Conservation (phyloP, 1,140 invertebrate genomes). For the Drosophila elegans region DNA sequence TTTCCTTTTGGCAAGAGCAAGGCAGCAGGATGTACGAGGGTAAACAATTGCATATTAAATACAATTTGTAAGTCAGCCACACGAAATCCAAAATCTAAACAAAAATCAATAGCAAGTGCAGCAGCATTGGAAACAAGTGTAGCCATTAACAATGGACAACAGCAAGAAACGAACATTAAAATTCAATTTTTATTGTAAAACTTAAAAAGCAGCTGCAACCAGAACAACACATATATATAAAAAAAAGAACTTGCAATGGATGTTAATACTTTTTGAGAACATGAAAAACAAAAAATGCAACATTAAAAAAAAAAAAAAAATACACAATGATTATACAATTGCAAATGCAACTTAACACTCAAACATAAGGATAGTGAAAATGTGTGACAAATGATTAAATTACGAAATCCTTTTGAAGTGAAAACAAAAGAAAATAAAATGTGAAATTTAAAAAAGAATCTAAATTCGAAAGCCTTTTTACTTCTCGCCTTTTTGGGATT, state of each 20-base stretch:
- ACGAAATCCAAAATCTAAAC: slow-evolving; percentile 30
- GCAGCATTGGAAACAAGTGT: slow-evolving; percentile 54
- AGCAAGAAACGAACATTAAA: slow-evolving; percentile 45
- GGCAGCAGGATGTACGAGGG: slow-evolving; percentile 25
- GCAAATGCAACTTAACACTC: slow-evolving; percentile 77
- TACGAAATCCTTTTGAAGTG: slow-evolving; percentile 82
- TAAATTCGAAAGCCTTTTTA: background rate
- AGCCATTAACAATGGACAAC: slow-evolving; percentile 7
- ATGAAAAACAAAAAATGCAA: slow-evolving; percentile 57
- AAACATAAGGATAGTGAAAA: slow-evolving; percentile 79
- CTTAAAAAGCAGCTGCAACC: slow-evolving; percentile 75
- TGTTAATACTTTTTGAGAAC: slow-evolving; percentile 78
- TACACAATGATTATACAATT: slow-evolving; percentile 76
- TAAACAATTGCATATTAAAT: slow-evolving; percentile 43
- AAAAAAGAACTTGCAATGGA: slow-evolving; percentile 63
- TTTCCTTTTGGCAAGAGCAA: slow-evolving; percentile 61
- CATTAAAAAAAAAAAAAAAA: slow-evolving; percentile 42
- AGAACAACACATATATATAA: slow-evolving; percentile 48
- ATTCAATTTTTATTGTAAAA: slow-evolving; percentile 77
- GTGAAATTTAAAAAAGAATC: slow-evolving; percentile 69
- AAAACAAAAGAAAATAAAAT: slow-evolving; percentile 82
- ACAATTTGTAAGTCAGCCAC: slow-evolving; percentile 35
- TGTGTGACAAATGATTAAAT: slow-evolving; percentile 80
- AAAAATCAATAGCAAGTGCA: slow-evolving; percentile 51
- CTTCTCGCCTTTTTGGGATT: background rate